A percentile compares a stretch with the other conserved stretches of the same genome.
Conservation (phyloP, 2,888 invertebrate species). For the Syrista parreyssii region DNA sequence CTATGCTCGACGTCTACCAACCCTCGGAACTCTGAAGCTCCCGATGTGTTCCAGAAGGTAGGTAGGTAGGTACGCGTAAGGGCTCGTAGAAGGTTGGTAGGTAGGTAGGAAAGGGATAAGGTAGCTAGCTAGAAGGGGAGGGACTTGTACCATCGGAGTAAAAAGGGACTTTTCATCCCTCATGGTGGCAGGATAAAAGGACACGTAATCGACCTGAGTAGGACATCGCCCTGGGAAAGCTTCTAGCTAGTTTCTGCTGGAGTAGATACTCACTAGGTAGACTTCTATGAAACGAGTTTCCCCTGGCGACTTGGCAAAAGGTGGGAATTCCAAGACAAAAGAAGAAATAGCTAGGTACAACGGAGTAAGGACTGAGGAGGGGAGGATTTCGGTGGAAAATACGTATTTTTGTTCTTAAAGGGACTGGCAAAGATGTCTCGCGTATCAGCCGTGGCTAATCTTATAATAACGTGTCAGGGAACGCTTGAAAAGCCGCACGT, state of each 20-base stretch:
- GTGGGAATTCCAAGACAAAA: neutral
- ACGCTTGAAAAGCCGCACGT: conserved; percentile 43
- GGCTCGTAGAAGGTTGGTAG: neutral
- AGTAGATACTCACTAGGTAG: neutral
- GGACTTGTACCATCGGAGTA: neutral
- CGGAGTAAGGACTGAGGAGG: neutral
- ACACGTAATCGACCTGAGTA: neutral
- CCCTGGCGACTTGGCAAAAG: neutral
- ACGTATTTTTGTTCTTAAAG: neutral
- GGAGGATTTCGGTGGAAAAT: neutral
- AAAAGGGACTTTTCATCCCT: neutral
- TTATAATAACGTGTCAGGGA: conserved; percentile 36
- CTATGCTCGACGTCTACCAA: conserved; percentile 42
- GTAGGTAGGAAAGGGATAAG: neutral
- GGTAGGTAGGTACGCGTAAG: neutral
- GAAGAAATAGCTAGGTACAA: neutral
- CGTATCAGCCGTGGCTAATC: conserved; percentile 29
- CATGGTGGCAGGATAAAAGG: neutral
- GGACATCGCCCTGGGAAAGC: neutral
- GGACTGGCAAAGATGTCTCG: neutral
- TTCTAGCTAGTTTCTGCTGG: neutral
- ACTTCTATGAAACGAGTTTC: neutral
- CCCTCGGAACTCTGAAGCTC: neutral
- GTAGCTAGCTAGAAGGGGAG: neutral
- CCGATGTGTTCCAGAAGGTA: conserved; percentile 2